These are phyloP conservation scores for Uromys caudimaculatus DNA, from an alignment of 2,797 vertebrate genomes.

Conservation along the genomic window DNA sequence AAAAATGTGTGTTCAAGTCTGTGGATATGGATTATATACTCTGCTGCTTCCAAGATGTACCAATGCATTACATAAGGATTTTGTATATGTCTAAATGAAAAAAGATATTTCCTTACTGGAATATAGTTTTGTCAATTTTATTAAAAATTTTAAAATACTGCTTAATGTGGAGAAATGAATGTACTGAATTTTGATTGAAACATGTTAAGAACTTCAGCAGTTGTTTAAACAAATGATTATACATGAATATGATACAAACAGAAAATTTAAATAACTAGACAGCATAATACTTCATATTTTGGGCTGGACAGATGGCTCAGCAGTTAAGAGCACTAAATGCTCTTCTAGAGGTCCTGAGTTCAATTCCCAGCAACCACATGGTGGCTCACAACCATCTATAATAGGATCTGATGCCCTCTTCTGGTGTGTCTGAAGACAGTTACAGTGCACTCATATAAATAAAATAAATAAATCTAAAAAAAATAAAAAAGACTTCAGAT, in stretches of 20 bases:
- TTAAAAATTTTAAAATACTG: neutral
- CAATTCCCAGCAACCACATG: no score
- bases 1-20: neutral
- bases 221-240: neutral
- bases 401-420: no score
- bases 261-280: neutral
- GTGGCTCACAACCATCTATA: no score
- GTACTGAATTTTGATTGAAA: neutral
- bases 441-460: no score
- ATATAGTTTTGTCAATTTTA: neutral
- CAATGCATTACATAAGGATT: neutral
- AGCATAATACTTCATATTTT: no score
- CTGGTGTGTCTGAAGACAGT: no score
- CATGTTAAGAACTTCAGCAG: neutral
- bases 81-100: neutral
- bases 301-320: no score
- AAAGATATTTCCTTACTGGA: neutral
- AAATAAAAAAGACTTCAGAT: neutral
- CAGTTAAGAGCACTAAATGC: no score
- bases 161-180: conserved; percentile 19
- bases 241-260: neutral
- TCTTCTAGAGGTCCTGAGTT: no score
- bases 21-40: neutral
- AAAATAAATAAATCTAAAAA: no score
- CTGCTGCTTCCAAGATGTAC: neutral